phyloP scores from a whole-genome alignment of 2,113 vertebrate genomes.

The Ptilorrhoa leucosticta region DNA sequence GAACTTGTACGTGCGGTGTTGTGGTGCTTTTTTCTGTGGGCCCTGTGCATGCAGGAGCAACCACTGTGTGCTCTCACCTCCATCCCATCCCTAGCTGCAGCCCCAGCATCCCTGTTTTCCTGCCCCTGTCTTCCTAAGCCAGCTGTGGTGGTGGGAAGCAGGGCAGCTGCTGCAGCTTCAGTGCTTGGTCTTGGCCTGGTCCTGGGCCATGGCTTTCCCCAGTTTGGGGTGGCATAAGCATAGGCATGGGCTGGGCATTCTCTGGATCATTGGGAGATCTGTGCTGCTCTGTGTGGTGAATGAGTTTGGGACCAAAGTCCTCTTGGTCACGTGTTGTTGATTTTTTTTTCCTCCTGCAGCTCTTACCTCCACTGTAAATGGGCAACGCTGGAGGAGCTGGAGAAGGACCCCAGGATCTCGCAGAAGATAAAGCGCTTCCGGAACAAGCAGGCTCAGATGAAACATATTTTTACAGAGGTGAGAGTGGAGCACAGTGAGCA shows the following conservation, averaged over 20 bases:
- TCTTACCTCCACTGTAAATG: constrained; percentile 99
- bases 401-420: constrained; percentile 96
- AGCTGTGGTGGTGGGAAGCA: neutral
- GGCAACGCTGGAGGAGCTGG: constrained; percentile 93
- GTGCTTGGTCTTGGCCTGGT: neutral
- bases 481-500: neutral
- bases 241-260: neutral
- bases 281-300: neutral
- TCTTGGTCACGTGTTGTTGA: neutral
- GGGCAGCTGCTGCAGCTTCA: neutral
- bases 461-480: constrained; percentile 96
- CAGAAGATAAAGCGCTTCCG: constrained; percentile 99
- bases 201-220: neutral
- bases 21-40: neutral
- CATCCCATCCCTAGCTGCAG: neutral
- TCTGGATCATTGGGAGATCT: neutral
- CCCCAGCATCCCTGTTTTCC: neutral
- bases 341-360: constrained; percentile 66
- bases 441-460: constrained; percentile 98
- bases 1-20: constrained; percentile 87
- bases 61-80: neutral
- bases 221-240: neutral
- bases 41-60: neutral
- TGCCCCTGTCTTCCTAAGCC: neutral
- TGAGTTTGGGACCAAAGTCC: neutral